These are phyloP conservation scores for Sebastes kiyomatsui DNA, from an alignment of 2,797 vertebrate genomes.

Conservation along the genomic window DNA sequence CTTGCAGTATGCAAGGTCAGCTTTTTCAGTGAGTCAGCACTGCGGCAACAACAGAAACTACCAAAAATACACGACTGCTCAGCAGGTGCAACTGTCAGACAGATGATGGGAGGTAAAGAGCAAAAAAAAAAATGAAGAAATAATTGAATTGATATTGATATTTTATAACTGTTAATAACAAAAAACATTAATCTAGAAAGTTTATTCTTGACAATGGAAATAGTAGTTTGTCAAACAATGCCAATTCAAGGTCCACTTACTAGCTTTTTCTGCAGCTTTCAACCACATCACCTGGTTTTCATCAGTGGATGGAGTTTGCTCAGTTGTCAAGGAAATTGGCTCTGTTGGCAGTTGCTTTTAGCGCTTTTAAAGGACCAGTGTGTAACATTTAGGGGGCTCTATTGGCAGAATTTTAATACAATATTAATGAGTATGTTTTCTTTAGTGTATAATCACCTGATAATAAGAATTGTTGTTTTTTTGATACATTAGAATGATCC, in stretches of 20 bases:
- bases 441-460: no score
- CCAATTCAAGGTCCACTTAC: neutral
- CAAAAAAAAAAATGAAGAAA: neutral
- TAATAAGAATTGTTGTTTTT: no score
- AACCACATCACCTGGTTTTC: neutral
- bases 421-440: no score
- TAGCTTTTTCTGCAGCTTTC: neutral
- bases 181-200: neutral
- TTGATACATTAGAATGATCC: no score
- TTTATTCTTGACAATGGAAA: neutral
- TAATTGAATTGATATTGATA: neutral
- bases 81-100: neutral
- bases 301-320: neutral
- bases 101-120: neutral
- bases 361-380: neutral
- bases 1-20: conserved; percentile 58
- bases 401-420: no score
- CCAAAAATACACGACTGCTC: conserved; percentile 4
- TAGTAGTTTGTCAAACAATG: neutral
- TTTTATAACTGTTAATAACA: neutral
- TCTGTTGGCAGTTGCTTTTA: neutral
- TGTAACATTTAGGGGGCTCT: no score
- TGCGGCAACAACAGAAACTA: conserved; percentile 8
- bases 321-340: neutral
- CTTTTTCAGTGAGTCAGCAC: conserved; percentile 53